phyloP scores from a whole-genome alignment of 92 coral and sea anemone genomes.

The Bergia sp. region DNA sequence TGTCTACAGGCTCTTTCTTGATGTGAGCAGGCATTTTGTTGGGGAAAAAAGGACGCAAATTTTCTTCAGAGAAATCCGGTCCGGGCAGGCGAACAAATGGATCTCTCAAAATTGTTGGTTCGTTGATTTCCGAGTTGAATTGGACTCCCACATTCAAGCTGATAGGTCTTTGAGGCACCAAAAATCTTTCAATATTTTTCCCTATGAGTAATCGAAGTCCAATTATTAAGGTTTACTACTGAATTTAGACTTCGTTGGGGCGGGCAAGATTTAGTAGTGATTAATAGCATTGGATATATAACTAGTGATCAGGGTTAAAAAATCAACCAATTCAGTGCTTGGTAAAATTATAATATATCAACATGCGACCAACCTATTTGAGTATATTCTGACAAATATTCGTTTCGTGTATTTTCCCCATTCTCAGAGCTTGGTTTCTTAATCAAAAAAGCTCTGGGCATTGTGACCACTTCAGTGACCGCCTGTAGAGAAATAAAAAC shows the following conservation, averaged over 20 bases:
- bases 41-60: not conserved
- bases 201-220: not conserved
- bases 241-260: not conserved
- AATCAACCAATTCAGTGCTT: slow-evolving; percentile 7
- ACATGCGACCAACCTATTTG: slow-evolving; percentile 21
- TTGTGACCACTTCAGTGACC: not conserved
- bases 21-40: not conserved
- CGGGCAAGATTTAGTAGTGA: slow-evolving; percentile 2
- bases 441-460: slow-evolving; percentile 44
- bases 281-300: slow-evolving; percentile 14
- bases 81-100: not conserved
- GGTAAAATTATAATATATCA: slow-evolving; percentile 25
- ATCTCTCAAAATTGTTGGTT: not conserved
- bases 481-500: slow-evolving; percentile 6
- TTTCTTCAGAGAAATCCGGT: not conserved
- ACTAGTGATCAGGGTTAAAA: not conserved
- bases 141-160: slow-evolving; percentile 22
- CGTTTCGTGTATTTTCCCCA: not conserved
- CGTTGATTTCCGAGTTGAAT: not conserved
- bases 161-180: not conserved
- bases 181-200: not conserved
- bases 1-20: slow-evolving; percentile 21
- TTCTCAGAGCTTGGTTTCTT: slow-evolving; percentile 23
- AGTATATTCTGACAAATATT: not conserved
- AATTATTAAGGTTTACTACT: not conserved